Base-by-base conservation (phyloP, 1,140 invertebrate genomes). In the Philaenus spumarius region DNA sequence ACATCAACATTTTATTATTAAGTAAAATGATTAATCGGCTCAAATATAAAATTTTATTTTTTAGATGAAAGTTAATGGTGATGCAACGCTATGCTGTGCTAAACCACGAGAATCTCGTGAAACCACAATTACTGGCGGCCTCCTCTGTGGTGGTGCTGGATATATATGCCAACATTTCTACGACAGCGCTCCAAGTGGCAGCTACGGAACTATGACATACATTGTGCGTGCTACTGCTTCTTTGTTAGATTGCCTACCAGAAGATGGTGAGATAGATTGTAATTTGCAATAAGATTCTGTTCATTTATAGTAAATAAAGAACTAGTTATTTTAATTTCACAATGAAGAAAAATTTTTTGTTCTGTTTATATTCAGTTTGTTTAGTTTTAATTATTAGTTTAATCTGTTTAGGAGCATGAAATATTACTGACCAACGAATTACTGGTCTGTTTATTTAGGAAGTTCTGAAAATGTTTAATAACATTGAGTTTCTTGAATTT, bases 121-220 rank as follows among this genome's bases (percentile, higher is more conserved):
- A 72, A 78, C 75, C 17, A 80, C 78, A 6, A 72, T 76, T 45
- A 73, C 75, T 40, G 85, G 86, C 35, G 81, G 79, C 61, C 72
- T 90, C 15, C 73, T 91, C 2, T 97, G 95, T 70, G 90, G 90
- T 34, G 95, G 95, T 34, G 90, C 93, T 37, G 93, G 90, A 0
- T 92, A 89, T 59, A 93, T 99, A 59, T 98, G 96, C 73, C 90
- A 93, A 73, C 93, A 97, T 75, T 91, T 99, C 69, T 99, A 98
- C 73, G 97, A 99, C 72, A 93, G 88, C 71, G 96, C 97, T 17
- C 97, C 97, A 4, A 97, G 93, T 72, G 97, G 97, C 40, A 87
- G 86, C 68, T 98, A 84, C 74, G 97, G 97, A 55, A 98, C 96
- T 15, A 97, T 98, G 92, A 96, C 94, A 1, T 99, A 98, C 68